Evolutionary conservation across 92 coral and sea anemone species (phyloP), one percentile per base, ranked within the genome.

Genomic region (Micromussa lordhowensis): DNA sequence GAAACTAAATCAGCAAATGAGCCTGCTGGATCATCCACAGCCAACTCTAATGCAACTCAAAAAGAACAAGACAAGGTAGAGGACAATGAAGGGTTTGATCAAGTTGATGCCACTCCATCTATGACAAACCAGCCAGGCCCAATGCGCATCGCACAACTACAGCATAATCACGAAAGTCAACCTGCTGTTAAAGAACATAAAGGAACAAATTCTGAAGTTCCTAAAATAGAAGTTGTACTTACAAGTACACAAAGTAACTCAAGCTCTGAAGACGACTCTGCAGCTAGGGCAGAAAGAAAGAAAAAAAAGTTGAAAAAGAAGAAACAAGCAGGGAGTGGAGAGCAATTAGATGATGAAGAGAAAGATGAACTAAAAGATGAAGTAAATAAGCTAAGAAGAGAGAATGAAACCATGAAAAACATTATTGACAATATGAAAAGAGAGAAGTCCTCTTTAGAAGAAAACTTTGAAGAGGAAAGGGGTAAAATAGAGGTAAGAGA

Each of bases 391-490:
- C 78, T 87, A 22, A 68, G 13, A 26, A 87, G 32, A 22, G 85
- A 87, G 31, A 68, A 80, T 70, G 80, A 87, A 85, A 13, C 26
- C 16, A 38, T 57, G 82, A 38, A 76, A 63, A 55, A 85, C 13
- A n/a, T 31, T 15, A 44, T 85, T 26, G 70, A 84, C 22, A 31
- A 54, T 71, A 7, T 84, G 38, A 53, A 40, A 24, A 84, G 49
- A 57, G 88, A 72, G 59, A 91, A 77, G 64, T 79, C 61, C 26
- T 73, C 66, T 87, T 73, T 80, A 31, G 85, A 40, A 82, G 92
- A 51, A 69, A 80, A 34, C 74, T 90, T 86, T 86, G 61, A 22
- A 72, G 88, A 69, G 68, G 81, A 68, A 68, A 86, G 74, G 91
- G 90, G 68, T 36, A 86, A 57, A 82, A 35, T 48, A 36, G 40